Conservation (phyloP, 2,797 vertebrate species). For the Molossus molossus region DNA sequence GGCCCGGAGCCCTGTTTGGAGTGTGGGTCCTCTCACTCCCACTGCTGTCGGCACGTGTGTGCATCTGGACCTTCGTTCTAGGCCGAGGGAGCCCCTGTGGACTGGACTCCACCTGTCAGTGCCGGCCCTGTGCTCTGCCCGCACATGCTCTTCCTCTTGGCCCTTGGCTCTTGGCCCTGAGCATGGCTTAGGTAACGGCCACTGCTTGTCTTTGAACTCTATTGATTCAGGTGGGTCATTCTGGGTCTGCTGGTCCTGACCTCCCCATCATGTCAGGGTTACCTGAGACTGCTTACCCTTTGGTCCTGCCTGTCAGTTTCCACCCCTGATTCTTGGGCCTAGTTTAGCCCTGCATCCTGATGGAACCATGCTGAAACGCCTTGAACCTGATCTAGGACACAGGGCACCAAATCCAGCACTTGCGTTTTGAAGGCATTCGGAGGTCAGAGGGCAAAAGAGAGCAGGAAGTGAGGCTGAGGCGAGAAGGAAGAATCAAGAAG, state of each 20-base stretch:
- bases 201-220: slow-evolving; percentile 11
- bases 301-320: background rate
- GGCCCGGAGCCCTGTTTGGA: background rate
- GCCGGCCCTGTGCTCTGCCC: background rate
- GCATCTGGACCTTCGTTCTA: background rate
- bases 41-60: background rate
- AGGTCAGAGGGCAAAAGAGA: background rate
- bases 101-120: background rate
- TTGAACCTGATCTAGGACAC: background rate
- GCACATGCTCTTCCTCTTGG: background rate
- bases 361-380: background rate
- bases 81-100: background rate
- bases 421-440: background rate
- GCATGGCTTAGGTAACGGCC: slow-evolving; percentile 25
- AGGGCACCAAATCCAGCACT: background rate
- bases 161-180: background rate
- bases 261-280: background rate
- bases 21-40: background rate
- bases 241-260: background rate
- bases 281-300: background rate
- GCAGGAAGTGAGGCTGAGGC: background rate
- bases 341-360: background rate
- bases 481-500: background rate
- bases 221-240: background rate
- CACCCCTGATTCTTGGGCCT: background rate